phyloP scores from a whole-genome alignment of 1,140 invertebrate genomes.

The Drosophila mojavensis region DNA sequence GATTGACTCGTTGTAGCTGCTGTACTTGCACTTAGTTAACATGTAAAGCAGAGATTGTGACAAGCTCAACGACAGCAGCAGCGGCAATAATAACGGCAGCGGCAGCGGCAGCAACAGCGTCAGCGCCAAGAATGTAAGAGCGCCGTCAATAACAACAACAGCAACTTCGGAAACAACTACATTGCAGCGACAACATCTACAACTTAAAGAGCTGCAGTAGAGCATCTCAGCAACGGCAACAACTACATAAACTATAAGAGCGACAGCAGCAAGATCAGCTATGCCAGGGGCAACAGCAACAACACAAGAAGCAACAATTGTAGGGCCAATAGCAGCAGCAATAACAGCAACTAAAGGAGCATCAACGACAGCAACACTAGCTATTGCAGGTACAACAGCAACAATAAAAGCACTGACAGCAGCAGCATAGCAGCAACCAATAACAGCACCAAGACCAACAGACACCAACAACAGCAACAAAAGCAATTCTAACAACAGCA shows the following conservation, averaged over 20 bases:
- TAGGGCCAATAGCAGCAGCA: constrained; percentile 7
- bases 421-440: background rate
- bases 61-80: constrained; percentile 34
- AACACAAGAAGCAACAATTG: too few species aligned
- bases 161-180: background rate
- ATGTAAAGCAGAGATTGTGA: constrained; percentile 37
- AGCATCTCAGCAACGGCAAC: too few species aligned
- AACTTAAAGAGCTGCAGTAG: background rate
- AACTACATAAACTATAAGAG: too few species aligned
- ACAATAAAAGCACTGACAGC: background rate
- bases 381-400: background rate
- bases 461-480: too few species aligned
- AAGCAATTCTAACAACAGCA: too few species aligned
- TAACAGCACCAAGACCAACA: too few species aligned
- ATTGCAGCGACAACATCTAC: background rate
- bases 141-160: constrained; percentile 1
- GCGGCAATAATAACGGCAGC: background rate
- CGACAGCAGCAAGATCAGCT: background rate
- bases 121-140: background rate
- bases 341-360: constrained; percentile 9
- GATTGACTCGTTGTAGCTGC: constrained; percentile 17
- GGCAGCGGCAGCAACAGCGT: constrained; percentile 23
- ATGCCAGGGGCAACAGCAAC: background rate
- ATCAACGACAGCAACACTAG: background rate
- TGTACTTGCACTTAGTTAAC: constrained; percentile 21